These are phyloP conservation scores for Galaxias olidus DNA, from an alignment of 2,797 vertebrate species.

Conservation along the genomic window DNA sequence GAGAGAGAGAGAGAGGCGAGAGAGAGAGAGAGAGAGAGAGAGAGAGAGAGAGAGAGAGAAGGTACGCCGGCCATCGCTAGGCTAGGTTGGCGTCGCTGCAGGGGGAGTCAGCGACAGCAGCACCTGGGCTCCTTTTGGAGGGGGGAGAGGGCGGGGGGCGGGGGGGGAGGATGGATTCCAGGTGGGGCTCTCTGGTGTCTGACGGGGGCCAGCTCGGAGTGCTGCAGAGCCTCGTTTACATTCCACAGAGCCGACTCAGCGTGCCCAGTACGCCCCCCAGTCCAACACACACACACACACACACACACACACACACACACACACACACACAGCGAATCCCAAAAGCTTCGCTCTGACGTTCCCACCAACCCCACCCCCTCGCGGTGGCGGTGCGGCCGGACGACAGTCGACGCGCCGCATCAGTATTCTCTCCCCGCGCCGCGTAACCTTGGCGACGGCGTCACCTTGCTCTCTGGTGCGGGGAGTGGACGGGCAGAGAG, in stretches of 20 bases:
- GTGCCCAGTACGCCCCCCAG: constrained; percentile 31
- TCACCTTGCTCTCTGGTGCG: constrained; percentile 44
- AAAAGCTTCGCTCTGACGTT: constrained; percentile 1
- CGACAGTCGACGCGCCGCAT: too few species aligned
- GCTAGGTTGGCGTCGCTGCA: constrained; percentile 1
- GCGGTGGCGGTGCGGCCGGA: too few species aligned
- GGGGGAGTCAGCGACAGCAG: constrained; percentile 1
- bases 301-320: background rate
- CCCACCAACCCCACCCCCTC: background rate
- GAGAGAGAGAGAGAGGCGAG: too few species aligned
- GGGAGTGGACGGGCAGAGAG: background rate
- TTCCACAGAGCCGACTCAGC: constrained; percentile 58
- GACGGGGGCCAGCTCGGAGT: too few species aligned
- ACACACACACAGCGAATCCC: constrained; percentile 24
- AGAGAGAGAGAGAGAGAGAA: too few species aligned
- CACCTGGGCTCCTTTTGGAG: background rate
- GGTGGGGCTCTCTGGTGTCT: too few species aligned
- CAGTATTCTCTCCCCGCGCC: constrained; percentile 22
- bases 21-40: too few species aligned
- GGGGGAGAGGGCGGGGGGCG: too few species aligned
- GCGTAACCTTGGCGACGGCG: constrained; percentile 63
- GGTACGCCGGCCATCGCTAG: too few species aligned
- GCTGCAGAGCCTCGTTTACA: constrained; percentile 69
- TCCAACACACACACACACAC: constrained; percentile 1
- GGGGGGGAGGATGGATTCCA: too few species aligned